Evolutionary conservation across 1,140 invertebrate genomes (phyloP), one percentile per base, ranked within the genome.

Genomic region (Sesamia nonagrioides): DNA sequence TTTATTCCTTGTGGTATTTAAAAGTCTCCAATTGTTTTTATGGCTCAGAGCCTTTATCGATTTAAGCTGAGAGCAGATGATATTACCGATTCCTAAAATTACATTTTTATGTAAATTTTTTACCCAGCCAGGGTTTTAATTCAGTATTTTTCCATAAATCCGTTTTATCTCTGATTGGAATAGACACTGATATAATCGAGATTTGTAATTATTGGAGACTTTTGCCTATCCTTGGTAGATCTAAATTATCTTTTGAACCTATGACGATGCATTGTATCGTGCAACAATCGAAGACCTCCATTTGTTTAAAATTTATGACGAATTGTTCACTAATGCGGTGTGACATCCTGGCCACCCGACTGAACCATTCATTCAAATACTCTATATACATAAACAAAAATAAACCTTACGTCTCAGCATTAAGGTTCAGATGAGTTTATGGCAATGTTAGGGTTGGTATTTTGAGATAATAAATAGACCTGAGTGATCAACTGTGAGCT

Each of bases 251-350:
- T 58, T 33, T 37, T 6, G n/a, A 6, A 52, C 35, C 50, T 48
- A 60, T 60, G 40, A 68, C 35, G 40, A 21, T 45, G n/a, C 21
- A 74, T 74, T 74, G 71, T 74, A 74, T n/a, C 54, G 11, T 60
- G 33, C 37, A 60, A 58, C 71, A 74, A 74, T 48, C 66, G 45
- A 60, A 58, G 71, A 60, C 52, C 37, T 45, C 71, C 18, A 42
- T 45, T 74, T 58, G 40, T 60, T 45, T n/a, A n/a, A n/a, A n/a
- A n/a, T n/a, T n/a, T 45, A 74, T 74, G 54, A 74, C 54, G 54
- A 48, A n/a, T 74, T 60, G 54, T 58, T 58, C 13, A 21, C 40
- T 74, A 74, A 74, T 45, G 37, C 13, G n/a, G 54, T 60, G 71
- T 74, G 71, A 74, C 71, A 74, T 74, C 71, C 71, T 74, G 48